These are phyloP conservation scores for Tyrannus savana DNA, from an alignment of 2,113 vertebrate species.

Conservation along the genomic window DNA sequence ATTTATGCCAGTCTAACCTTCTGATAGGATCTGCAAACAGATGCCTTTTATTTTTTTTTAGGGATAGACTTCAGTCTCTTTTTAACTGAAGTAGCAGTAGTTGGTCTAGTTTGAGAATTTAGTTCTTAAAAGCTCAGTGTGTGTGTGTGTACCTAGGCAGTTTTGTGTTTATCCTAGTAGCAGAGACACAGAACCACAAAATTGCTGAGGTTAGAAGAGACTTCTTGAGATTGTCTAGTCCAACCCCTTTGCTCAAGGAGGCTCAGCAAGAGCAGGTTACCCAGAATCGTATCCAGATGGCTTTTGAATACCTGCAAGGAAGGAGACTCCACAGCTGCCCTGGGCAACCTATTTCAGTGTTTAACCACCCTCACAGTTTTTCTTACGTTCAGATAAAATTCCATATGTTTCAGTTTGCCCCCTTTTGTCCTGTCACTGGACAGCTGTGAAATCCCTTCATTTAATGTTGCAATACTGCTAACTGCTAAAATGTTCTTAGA, in stretches of 20 bases:
- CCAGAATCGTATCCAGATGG: background rate
- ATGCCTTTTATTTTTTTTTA: background rate
- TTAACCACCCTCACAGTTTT: background rate
- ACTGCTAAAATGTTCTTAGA: background rate
- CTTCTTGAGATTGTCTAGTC: background rate
- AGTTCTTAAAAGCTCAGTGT: background rate
- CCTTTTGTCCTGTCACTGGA: background rate
- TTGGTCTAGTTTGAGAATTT: background rate
- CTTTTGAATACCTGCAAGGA: background rate
- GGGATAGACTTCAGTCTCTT: background rate
- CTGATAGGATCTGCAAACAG: background rate
- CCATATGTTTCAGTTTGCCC: fast-evolving
- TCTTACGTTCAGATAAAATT: background rate
- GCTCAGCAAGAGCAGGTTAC: background rate
- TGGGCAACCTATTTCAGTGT: background rate
- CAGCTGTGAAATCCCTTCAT: background rate
- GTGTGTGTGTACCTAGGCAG: background rate
- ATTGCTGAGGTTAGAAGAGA: background rate
- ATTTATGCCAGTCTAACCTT: background rate
- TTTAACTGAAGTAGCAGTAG: background rate
- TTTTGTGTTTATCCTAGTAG: background rate
- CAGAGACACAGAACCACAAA: background rate
- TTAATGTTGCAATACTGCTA: background rate
- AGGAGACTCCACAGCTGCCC: background rate
- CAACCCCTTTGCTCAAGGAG: background rate